Evolutionary conservation across 1,140 invertebrate species (phyloP).

Genomic region (Drosophila ficusphila): DNA sequence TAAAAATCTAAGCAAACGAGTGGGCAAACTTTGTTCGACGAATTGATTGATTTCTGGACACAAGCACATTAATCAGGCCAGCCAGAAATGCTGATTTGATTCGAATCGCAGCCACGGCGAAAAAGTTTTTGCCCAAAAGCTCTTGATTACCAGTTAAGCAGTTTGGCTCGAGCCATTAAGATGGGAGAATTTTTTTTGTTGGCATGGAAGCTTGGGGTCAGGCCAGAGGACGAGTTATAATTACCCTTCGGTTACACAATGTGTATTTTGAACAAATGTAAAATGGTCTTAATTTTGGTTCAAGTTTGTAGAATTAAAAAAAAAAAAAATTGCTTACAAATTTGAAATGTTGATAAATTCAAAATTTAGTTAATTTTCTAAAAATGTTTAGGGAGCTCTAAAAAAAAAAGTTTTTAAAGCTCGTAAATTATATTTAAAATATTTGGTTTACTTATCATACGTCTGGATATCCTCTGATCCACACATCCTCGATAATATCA

Average conservation of each 20-base stretch:
- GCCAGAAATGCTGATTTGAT: slow-evolving; percentile 66
- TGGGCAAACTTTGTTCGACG: slow-evolving; percentile 56
- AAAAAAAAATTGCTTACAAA: too few species aligned
- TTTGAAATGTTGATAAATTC: not conserved
- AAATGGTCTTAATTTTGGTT: too few species aligned
- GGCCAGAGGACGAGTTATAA: not conserved
- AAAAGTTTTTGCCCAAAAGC: slow-evolving; percentile 45
- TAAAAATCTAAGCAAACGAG: slow-evolving; percentile 61
- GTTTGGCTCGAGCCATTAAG: slow-evolving; percentile 30
- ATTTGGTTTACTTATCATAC: not conserved
- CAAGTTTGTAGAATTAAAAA: too few species aligned
- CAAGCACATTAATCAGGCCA: slow-evolving; percentile 76
- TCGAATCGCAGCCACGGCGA: slow-evolving; percentile 33
- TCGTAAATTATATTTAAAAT: too few species aligned
- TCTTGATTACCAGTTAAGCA: slow-evolving; percentile 71
- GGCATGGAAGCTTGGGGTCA: not conserved
- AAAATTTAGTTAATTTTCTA: not conserved
- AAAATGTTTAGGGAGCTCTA: too few species aligned
- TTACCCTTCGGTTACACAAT: not conserved
- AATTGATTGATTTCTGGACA: slow-evolving; percentile 78
- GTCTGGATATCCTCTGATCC: too few species aligned
- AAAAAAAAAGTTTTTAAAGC: too few species aligned
- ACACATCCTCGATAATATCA: slow-evolving; percentile 5
- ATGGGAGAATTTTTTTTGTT: not conserved
- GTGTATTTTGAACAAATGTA: not conserved